phyloP scores from a whole-genome alignment of 2,113 vertebrate species.

The Sceloporus tristichus region DNA sequence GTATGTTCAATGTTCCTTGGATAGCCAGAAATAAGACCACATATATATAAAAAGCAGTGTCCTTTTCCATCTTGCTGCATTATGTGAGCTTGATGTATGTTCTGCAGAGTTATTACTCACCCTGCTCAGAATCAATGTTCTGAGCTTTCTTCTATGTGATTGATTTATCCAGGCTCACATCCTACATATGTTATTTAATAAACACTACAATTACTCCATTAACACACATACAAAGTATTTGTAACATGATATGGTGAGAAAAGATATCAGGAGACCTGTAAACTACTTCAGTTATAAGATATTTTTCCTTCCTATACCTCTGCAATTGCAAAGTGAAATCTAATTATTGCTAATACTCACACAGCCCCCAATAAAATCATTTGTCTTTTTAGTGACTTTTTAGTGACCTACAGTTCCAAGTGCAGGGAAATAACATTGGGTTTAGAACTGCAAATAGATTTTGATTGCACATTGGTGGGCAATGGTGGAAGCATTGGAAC shows the following conservation, averaged over 20 bases:
- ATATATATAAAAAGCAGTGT: slow-evolving; percentile 83
- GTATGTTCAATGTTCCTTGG: slow-evolving; percentile 71
- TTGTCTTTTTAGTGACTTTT: not conserved
- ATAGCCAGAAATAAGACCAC: slow-evolving; percentile 81
- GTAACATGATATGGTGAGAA: slow-evolving; percentile 12
- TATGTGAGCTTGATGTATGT: slow-evolving; percentile 80
- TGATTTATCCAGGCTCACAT: slow-evolving; percentile 81
- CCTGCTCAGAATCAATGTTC: slow-evolving; percentile 80
- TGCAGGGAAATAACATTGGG: not conserved
- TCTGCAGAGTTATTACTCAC: slow-evolving; percentile 84
- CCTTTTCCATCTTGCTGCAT: slow-evolving; percentile 80
- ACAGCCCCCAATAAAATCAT: too few relatives aligned
- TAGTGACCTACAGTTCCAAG: not conserved
- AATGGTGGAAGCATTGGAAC: too few relatives aligned
- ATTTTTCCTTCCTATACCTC: not conserved
- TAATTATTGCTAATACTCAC: not conserved
- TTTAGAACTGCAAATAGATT: not conserved
- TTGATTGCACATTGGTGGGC: not conserved
- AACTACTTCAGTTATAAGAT: slow-evolving; percentile 40
- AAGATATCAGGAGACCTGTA: slow-evolving; percentile 16
- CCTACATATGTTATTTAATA: slow-evolving; percentile 75
- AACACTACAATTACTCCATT: slow-evolving; percentile 69
- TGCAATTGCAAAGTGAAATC: slow-evolving; percentile 33
- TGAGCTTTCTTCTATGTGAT: slow-evolving; percentile 79
- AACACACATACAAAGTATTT: slow-evolving; percentile 32